Evolutionary conservation across 1,140 invertebrate species (phyloP), one percentile per base, ranked within the genome.

Genomic region (Drosophila tristis): DNA sequence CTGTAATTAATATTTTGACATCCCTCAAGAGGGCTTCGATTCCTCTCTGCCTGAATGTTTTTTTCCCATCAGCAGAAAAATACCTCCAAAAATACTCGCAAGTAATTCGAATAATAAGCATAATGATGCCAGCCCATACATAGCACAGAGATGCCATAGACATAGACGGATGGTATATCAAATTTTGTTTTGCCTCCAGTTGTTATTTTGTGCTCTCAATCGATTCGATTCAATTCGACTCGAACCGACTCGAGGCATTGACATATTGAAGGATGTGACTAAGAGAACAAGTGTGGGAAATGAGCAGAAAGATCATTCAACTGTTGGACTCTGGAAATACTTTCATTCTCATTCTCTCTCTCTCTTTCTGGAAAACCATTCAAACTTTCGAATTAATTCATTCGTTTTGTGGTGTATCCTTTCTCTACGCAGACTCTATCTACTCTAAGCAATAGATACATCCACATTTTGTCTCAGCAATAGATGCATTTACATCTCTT

Each of bases 1-100:
- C 5, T 60, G 75, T 84, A 84, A 84, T 84, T 84, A 84, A 84
- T 84, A 84, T 82, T 74, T 66, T 75, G 75, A 59, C 64, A 59
- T 63, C 20, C 15, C 43, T 26, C n/a, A 39, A 58, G 16, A 31
- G 44, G 42, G 49, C 20, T 56, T 74, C 44, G 15, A 67, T 76
- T 76, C 20, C 20, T 76, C 71, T 61, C 56, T 74, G 31, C 20
- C 1, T 20, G 20, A 20, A 20, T 59, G n/a, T 25, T 29, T 6
- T 39, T 39, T 35, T 4, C 9, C 31, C 9, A 35, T 3, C 31
- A 11, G 31, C 31, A 35, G 44, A 15, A 55, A 44, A 8, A 42
- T 55, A 25, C 63, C 7, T 20, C 50, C 49, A 5, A 11, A n/a
- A 25, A 11, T 45, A 15, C 54, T 66, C 43, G 26, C 43, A 43